Evolutionary conservation across 1,140 invertebrate species (phyloP), one percentile per base, ranked within the genome.

Genomic region (Drosophila truncata): DNA sequence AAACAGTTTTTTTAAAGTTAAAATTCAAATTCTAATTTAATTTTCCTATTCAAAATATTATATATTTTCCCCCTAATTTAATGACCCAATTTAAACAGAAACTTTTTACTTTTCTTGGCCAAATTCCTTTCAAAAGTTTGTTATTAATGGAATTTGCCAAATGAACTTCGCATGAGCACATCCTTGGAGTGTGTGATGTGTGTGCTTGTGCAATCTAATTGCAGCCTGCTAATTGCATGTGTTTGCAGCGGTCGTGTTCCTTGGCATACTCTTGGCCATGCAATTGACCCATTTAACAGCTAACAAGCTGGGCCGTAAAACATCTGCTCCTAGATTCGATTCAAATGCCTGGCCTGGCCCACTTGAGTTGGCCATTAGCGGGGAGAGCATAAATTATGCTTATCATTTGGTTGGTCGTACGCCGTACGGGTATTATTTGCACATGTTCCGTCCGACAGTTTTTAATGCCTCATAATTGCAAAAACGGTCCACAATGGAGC

Each of bases 391-490:
- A 88, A 90, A 87, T 84, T 87, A 87, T 84, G 84, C 72, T 87
- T 87, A 87, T 87, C 84, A 80, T 83, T n/a, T n/a, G n/a, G n/a
- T n/a, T 82, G 52, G 76, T 58, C 6, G 50, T 52, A 8, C 27
- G 10, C 4, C 46, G 25, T n/a, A 31, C 27, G 31, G 20, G 52
- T 62, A 71, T 87, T 87, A 88, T 87, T 80, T 78, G 77, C 84
- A 88, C 80, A 90, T 90, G 84, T 81, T 87, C 70, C 57, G 41
- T 35, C 41, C 11, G 52, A 47, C 63, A 62, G 57, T 64, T 78
- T 66, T 67, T 80, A 84, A 78, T 87, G 69, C 58, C 63, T 54
- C 80, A 74, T 90, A 90, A 90, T 87, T 87, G 78, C 80, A 90
- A 27, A 16, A 47, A 75, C 80, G 69, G 65, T 79, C 72, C 65